A percentile compares a stretch with the other conserved stretches of the same genome.
These are phyloP conservation scores for Caenorhabditis sp. DNA, from an alignment of 2,888 invertebrate species.

Conservation along the genomic window DNA sequence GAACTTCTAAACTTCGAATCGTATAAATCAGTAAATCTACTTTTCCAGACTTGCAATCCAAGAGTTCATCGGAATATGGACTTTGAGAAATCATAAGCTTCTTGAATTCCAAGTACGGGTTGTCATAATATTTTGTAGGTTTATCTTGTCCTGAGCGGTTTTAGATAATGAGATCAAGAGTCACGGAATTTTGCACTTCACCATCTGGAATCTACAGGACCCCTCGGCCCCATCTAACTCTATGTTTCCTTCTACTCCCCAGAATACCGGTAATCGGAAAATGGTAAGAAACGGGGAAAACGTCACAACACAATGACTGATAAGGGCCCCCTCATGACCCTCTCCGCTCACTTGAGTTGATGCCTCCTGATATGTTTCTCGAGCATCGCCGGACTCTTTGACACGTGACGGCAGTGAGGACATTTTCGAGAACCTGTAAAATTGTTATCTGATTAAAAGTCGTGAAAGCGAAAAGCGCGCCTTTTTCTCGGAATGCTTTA, in stretches of 20 bases:
- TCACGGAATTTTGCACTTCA: too few relatives aligned
- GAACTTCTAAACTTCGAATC: too few relatives aligned
- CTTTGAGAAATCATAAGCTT: too few relatives aligned
- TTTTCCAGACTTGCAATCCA: too few relatives aligned
- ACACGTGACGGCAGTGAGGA: constrained; percentile 81
- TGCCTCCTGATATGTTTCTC: constrained; percentile 82
- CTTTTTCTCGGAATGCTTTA: constrained; percentile 45
- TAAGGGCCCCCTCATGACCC: constrained; percentile 53
- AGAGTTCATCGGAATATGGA: too few relatives aligned
- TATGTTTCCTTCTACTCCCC: neutral
- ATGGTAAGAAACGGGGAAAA: constrained; percentile 9
- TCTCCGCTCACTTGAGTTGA: constrained; percentile 64
- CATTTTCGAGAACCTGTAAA: constrained; percentile 81
- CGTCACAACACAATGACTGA: constrained; percentile 27
- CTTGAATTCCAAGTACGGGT: too few relatives aligned
- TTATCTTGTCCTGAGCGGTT: too few relatives aligned
- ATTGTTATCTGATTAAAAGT: constrained; percentile 37
- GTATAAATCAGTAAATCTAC: too few relatives aligned
- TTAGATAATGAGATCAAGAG: too few relatives aligned
- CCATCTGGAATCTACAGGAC: too few relatives aligned
- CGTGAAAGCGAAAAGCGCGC: constrained; percentile 12
- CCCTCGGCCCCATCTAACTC: too few relatives aligned
- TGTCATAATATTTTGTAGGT: too few relatives aligned
- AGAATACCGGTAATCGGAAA: neutral
- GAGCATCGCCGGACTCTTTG: constrained; percentile 83